Conservation (phyloP, 2,113 vertebrate genomes). For the Holacanthus passer region DNA sequence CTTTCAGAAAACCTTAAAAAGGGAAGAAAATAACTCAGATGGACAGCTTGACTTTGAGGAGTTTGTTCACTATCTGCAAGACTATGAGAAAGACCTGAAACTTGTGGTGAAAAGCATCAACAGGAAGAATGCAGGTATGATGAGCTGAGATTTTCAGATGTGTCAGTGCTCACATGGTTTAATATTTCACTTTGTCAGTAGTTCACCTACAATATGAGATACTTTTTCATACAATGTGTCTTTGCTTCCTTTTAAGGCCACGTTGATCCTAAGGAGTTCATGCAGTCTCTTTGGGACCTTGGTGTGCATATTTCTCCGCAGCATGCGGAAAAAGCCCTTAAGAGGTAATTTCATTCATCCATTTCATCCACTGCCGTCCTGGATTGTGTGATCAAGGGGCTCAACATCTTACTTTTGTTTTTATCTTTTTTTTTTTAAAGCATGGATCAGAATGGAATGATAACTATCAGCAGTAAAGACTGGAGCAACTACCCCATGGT, state of each 20-base stretch:
- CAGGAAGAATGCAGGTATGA: conserved; percentile 92
- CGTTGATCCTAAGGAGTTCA: conserved; percentile 91
- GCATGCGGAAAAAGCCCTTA: conserved; percentile 93
- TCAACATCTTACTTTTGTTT: background rate
- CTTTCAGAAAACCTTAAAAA: conserved; percentile 90
- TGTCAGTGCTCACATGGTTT: fast-evolving
- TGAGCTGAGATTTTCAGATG: background rate
- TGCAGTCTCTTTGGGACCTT: conserved; percentile 92
- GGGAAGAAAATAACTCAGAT: conserved; percentile 86
- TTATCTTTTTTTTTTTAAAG: conserved; percentile 75
- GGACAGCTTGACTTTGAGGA: conserved; percentile 97
- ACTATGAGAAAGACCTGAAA: conserved; percentile 95
- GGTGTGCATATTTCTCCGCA: conserved; percentile 94
- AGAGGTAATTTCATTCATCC: conserved; percentile 84
- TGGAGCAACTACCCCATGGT: conserved; percentile 92
- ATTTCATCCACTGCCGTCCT: background rate
- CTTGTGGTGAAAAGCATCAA: conserved; percentile 94
- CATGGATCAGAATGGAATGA: conserved; percentile 96
- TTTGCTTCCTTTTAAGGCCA: conserved; percentile 80
- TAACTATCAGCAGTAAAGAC: conserved; percentile 95
- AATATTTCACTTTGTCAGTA: background rate
- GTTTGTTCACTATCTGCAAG: conserved; percentile 97
- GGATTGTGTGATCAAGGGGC: background rate
- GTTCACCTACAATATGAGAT: background rate
- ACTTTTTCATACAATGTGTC: background rate